phyloP scores from a whole-genome alignment of 1,140 invertebrate species.

The Prorops nasuta region DNA sequence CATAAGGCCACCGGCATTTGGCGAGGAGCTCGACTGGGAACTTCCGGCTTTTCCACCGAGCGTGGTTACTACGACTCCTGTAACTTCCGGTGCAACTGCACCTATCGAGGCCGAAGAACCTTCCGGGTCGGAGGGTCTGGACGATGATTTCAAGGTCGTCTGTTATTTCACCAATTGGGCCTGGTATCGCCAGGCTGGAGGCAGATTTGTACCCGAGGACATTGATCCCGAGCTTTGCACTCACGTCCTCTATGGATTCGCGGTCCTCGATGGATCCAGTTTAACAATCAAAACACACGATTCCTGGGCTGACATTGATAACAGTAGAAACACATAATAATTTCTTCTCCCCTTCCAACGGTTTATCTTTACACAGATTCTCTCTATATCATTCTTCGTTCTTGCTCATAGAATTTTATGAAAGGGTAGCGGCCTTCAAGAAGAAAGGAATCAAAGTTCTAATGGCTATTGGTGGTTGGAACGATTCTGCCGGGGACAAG shows the following conservation, averaged over 20 bases:
- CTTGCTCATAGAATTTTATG: conserved; percentile 58
- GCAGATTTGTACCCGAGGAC: conserved; percentile 61
- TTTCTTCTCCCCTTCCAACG: background rate
- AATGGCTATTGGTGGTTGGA: conserved; percentile 67
- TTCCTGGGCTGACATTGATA: conserved; percentile 64
- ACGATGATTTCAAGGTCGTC: conserved; percentile 61
- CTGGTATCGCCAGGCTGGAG: conserved; percentile 62
- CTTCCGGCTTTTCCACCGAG: background rate
- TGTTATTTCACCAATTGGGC: conserved; percentile 70
- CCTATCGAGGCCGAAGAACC: conserved; percentile 3
- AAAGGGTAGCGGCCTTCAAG: conserved; percentile 58
- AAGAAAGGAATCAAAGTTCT: conserved; percentile 61
- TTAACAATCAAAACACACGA: conserved; percentile 63
- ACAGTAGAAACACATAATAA: conserved; percentile 50
- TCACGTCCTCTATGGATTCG: conserved; percentile 70
- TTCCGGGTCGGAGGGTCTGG: conserved; percentile 20
- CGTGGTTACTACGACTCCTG: background rate
- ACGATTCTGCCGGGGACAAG: conserved; percentile 64
- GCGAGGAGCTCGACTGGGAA: conserved; percentile 37
- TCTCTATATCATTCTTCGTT: background rate
- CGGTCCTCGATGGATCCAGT: conserved; percentile 58
- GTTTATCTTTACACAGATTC: background rate
- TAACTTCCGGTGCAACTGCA: conserved; percentile 1
- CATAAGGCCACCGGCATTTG: conserved; percentile 32
- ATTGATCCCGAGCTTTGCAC: conserved; percentile 68